Conservation (phyloP, 2,797 vertebrate genomes). For the Sandelia bainsii region DNA sequence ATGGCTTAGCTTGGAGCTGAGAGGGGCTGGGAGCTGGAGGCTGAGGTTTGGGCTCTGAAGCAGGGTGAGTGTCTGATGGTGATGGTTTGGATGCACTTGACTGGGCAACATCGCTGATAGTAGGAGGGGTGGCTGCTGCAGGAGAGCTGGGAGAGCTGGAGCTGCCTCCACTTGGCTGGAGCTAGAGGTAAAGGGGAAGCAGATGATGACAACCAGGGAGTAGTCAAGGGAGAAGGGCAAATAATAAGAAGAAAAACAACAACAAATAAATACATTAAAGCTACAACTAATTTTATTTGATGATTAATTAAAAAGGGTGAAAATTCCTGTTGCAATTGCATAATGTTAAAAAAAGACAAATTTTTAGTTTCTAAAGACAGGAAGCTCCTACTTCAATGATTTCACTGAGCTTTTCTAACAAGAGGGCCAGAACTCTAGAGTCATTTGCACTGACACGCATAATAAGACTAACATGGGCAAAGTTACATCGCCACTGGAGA, state of each 20-base stretch:
- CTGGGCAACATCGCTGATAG: constrained; percentile 60
- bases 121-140: constrained; percentile 68
- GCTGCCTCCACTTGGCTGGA: constrained; percentile 82
- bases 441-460: no score
- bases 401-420: no score
- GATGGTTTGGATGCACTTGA: constrained; percentile 58
- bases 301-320: no score
- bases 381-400: no score
- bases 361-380: no score
- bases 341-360: no score
- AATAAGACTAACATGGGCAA: no score
- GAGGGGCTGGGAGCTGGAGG: constrained; percentile 63
- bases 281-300: no score
- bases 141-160: constrained; percentile 73
- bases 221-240: not conserved
- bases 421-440: no score
- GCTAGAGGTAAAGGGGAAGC: constrained; percentile 67
- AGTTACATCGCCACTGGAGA: no score
- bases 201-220: not conserved
- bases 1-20: constrained; percentile 68
- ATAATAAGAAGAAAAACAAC: not conserved
- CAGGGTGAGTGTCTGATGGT: constrained; percentile 59
- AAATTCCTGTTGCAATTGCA: no score
- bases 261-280: not conserved
- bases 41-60: constrained; percentile 75